A percentile compares a stretch with the other conserved stretches of the same genome.
Evolutionary conservation across 2,797 vertebrate species (phyloP).

Genomic region (Bothrops alternatus): DNA sequence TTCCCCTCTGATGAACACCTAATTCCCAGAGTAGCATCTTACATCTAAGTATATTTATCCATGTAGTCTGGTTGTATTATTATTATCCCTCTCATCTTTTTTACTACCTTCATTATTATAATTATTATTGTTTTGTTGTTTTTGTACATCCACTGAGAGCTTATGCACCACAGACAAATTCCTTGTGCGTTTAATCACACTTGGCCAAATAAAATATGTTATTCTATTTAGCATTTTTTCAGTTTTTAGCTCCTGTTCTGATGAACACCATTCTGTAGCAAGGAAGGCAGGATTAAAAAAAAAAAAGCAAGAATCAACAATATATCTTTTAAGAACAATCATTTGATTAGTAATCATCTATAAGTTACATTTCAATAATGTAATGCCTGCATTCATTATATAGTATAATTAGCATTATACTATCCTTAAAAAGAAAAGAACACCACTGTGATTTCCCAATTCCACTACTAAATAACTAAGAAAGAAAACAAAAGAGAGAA

Average conservation of each 20-base stretch:
- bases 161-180: not conserved
- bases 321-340: not conserved
- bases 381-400: not conserved
- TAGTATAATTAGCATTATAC: not conserved
- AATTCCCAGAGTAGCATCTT: too few relatives aligned
- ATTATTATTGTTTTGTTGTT: not conserved
- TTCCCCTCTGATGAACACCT: too few relatives aligned
- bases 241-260: not conserved
- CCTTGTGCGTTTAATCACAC: not conserved
- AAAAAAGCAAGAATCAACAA: not conserved
- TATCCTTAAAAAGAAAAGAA: not conserved
- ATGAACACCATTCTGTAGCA: not conserved
- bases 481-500: not conserved
- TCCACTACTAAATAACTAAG: not conserved
- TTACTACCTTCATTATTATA: too few relatives aligned
- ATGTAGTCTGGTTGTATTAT: too few relatives aligned
- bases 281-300: not conserved
- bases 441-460: constrained; percentile 3
- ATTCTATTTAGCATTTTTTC: not conserved
- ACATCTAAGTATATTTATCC: too few relatives aligned
- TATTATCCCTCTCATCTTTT: too few relatives aligned
- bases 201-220: not conserved
- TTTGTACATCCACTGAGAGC: not conserved
- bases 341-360: not conserved
- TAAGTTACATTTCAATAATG: not conserved